Conservation (phyloP, 2,888 invertebrate genomes). For the Pristionchus maxplancki region DNA sequence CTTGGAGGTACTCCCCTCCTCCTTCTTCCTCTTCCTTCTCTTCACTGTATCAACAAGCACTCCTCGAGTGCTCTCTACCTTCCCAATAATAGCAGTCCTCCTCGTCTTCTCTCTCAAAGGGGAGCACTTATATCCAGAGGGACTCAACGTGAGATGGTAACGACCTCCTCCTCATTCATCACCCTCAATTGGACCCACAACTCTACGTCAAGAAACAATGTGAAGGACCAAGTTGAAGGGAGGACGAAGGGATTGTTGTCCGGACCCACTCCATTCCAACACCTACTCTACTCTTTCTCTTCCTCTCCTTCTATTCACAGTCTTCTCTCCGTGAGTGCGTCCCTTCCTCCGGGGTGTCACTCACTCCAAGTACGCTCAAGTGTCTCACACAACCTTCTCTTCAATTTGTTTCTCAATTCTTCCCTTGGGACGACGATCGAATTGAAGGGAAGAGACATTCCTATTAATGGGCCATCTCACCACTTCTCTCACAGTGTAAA, state of each 20-base stretch:
- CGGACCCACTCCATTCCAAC: background rate
- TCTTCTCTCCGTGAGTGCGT: background rate
- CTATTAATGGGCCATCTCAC: slow-evolving; percentile 35
- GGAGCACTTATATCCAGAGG: background rate
- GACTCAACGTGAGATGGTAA: slow-evolving; percentile 5
- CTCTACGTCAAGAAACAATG: background rate
- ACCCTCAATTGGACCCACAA: background rate
- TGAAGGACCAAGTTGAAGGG: background rate
- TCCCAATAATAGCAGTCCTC: background rate
- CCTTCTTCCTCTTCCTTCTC: background rate
- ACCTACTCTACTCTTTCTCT: background rate
- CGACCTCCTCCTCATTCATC: background rate
- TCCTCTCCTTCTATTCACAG: background rate
- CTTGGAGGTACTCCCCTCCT: background rate
- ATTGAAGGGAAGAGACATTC: background rate
- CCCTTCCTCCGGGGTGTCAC: background rate
- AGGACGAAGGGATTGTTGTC: background rate
- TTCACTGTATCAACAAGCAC: background rate
- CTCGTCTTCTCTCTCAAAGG: background rate
- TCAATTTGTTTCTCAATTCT: slow-evolving; percentile 39
- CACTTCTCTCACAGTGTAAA: slow-evolving; percentile 16
- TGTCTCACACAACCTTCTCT: background rate
- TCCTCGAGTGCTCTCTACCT: background rate
- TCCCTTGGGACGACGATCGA: slow-evolving; percentile 7
- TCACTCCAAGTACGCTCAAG: background rate